A percentile compares a stretch with the other conserved stretches of the same genome.
Evolutionary conservation across 2,113 vertebrate species (phyloP).

Genomic region (Formicarius rufipectus): DNA sequence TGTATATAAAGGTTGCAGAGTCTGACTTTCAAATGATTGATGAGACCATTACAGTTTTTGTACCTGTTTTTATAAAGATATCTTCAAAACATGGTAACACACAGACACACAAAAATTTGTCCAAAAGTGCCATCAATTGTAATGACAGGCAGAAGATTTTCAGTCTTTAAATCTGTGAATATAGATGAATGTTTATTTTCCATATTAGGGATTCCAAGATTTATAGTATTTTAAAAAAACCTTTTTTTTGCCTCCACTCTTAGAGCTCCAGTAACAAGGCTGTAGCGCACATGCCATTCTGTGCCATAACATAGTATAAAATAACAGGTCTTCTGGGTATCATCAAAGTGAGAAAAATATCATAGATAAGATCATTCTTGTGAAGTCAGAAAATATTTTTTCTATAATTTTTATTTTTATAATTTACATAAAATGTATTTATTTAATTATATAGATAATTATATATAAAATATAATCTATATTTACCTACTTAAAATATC

Average conservation of each 20-base stretch:
- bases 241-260: background rate
- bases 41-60: background rate
- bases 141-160: background rate
- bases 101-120: background rate
- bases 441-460: no score
- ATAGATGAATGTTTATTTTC: background rate
- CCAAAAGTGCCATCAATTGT: background rate
- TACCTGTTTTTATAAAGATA: background rate
- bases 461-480: no score
- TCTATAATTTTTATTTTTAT: no score
- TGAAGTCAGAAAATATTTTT: background rate
- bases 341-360: background rate
- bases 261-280: background rate
- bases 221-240: background rate
- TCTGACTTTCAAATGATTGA: background rate
- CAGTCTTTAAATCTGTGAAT: background rate
- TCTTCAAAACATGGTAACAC: background rate
- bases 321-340: background rate
- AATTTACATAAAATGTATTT: no score
- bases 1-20: background rate
- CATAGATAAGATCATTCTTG: background rate
- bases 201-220: background rate
- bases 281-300: background rate
- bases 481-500: no score
- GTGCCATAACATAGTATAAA: background rate